phyloP scores from a whole-genome alignment of 2,113 vertebrate genomes.

The Podocnemis expansa region DNA sequence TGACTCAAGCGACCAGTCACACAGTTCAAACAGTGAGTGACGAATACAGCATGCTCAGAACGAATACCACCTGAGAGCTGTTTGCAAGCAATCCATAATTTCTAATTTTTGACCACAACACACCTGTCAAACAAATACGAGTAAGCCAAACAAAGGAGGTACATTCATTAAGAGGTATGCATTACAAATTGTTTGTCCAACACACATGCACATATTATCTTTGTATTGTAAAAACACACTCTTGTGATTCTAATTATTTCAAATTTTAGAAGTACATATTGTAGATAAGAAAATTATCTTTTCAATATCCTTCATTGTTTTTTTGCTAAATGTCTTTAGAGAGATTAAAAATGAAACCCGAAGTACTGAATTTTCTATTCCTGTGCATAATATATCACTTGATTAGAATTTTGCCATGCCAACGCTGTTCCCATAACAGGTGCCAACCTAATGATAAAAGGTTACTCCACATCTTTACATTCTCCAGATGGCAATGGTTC shows the following conservation, averaged over 20 bases:
- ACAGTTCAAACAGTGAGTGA: not conserved
- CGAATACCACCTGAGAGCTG: not conserved
- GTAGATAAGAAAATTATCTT: not conserved
- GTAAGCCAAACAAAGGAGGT: not conserved
- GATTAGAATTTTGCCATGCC: conserved; percentile 28
- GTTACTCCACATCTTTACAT: conserved; percentile 61
- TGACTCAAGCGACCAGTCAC: not conserved
- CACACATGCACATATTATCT: not conserved
- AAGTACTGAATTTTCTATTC: not conserved
- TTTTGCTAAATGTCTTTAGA: not conserved
- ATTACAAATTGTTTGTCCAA: not conserved
- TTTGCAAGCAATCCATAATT: not conserved
- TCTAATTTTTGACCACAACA: not conserved
- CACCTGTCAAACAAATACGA: not conserved
- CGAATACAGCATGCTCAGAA: not conserved
- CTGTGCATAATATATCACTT: not conserved
- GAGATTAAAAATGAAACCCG: not conserved
- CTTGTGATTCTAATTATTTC: not conserved
- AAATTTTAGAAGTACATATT: not conserved
- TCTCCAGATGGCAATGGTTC: conserved; percentile 62
- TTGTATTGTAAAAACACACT: not conserved
- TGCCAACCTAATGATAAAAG: conserved; percentile 46
- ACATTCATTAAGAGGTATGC: not conserved
- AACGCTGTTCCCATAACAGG: conserved; percentile 29
- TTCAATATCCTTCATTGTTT: not conserved